Evolutionary conservation across 2,113 vertebrate genomes (phyloP).

Genomic region (Acrocephalus kingi): DNA sequence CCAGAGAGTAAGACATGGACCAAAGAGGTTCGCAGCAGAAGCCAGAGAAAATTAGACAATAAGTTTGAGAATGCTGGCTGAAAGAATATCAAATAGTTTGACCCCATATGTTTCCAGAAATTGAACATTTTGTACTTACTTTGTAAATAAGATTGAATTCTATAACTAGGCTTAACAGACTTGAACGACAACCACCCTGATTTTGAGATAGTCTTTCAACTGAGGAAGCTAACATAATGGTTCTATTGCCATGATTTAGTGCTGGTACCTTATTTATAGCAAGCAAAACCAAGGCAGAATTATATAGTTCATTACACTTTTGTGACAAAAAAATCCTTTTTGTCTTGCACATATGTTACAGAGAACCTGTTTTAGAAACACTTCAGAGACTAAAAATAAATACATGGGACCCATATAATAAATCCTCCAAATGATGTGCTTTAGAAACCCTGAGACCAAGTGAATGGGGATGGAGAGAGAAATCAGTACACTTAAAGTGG

Average conservation of each 20-base stretch:
- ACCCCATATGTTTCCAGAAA: background rate
- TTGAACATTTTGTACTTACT: background rate
- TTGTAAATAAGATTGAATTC: background rate
- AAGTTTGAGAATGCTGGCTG: background rate
- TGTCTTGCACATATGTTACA: conserved; percentile 40
- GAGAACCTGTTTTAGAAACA: conserved; percentile 33
- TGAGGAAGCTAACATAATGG: background rate
- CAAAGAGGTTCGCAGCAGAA: background rate
- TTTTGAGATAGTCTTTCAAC: background rate
- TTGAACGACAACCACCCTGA: background rate
- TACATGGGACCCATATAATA: background rate
- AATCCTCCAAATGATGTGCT: background rate
- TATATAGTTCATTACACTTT: background rate
- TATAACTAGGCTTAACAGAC: background rate
- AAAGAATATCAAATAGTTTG: background rate
- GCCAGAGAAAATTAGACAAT: background rate
- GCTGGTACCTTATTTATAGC: background rate
- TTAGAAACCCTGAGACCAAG: background rate
- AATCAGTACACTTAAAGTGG: background rate
- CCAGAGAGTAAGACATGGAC: background rate
- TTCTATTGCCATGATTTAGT: background rate
- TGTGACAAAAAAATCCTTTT: background rate
- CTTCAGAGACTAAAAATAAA: conserved; percentile 30
- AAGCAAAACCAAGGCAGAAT: conserved; percentile 1
- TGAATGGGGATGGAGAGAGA: background rate